Evolutionary conservation across 2,113 vertebrate species (phyloP).

Genomic region (Heliornis fulica): DNA sequence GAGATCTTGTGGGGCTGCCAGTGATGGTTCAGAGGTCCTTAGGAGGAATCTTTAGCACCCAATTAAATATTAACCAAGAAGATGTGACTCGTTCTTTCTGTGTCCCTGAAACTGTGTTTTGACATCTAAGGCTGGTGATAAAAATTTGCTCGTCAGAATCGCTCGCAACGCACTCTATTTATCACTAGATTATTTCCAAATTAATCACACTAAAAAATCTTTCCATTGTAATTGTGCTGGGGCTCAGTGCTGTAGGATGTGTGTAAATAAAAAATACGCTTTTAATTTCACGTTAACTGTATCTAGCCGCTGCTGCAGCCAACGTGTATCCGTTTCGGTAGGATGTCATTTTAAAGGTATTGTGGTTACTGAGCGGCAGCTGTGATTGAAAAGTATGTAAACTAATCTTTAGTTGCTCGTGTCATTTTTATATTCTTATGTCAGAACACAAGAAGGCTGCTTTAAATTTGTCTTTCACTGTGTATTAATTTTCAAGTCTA

Average conservation of each 20-base stretch:
- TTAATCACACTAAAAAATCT: constrained; percentile 58
- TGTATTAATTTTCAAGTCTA: constrained; percentile 78
- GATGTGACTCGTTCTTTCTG: constrained; percentile 47
- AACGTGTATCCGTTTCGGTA: constrained; percentile 63
- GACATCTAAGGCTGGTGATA: constrained; percentile 53
- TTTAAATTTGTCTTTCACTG: constrained; percentile 82
- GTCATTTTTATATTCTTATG: constrained; percentile 82
- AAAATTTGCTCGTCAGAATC: constrained; percentile 39
- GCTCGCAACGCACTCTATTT: constrained; percentile 57
- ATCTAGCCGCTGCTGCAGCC: constrained; percentile 47
- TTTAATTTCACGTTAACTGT: constrained; percentile 59
- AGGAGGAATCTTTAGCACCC: constrained; percentile 67
- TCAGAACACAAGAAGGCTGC: constrained; percentile 80
- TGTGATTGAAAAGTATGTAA: constrained; percentile 85
- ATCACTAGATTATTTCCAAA: constrained; percentile 64
- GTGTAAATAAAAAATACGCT: constrained; percentile 64
- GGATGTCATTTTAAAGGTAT: constrained; percentile 81
- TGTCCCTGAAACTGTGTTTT: constrained; percentile 68
- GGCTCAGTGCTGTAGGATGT: neutral
- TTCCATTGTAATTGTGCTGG: constrained; percentile 51
- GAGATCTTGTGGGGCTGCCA: constrained; percentile 49
- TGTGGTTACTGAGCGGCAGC: constrained; percentile 80
- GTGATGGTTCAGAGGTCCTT: constrained; percentile 62
- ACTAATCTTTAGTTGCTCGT: constrained; percentile 81
- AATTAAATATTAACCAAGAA: constrained; percentile 73